Base-by-base conservation (phyloP, 2,888 invertebrate species). In the Drosophila differens region DNA sequence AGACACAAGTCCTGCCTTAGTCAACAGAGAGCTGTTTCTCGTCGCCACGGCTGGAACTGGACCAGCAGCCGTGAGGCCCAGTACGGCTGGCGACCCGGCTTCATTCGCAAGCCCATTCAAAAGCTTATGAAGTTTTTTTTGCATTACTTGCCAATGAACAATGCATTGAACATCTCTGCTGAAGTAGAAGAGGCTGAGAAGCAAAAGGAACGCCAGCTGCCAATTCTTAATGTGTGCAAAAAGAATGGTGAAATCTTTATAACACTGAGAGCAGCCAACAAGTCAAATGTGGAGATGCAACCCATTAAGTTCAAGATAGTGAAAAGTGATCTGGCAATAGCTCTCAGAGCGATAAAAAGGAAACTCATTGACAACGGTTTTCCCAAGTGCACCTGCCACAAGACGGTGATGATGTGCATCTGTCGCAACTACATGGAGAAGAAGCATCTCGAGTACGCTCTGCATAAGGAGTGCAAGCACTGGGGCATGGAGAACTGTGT, bases 31-130 rank as follows among this genome's bases (percentile, higher is more conserved):
- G 7, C 94, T 1, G 95, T 96, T 0, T 95, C 96, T 0, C 92
- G 94, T 0, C 92, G 94, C 25, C 96, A 96, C 95, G 96, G 96
- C 0, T 96, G 96, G 96, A 90, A 95, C 25, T 96, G 96, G 96
- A 95, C 82, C 10, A 54, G 77, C 2, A 76, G 89, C 30, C 59
- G 74, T 0, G 67, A 73, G n/a, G 88, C 88, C 0, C 74, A 77
- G 3, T 70, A 85, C 7, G 93, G 93, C 12, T 93, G 93, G 93
- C 90, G 85, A 7, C 93, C 93, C 0, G 93, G 93, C 0, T 89
- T 89, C 10, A 90, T 93, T 58, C 80, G 85, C 1, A 91, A 90
- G 12, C 83, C 92, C 1, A 92, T 93, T 7, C 89, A 92, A 58
- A 89, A 87, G 39, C 78, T 93, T 3, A 93, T 93, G 93, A 87